Conservation (phyloP, 2,113 vertebrate species). For the Charina bottae region DNA sequence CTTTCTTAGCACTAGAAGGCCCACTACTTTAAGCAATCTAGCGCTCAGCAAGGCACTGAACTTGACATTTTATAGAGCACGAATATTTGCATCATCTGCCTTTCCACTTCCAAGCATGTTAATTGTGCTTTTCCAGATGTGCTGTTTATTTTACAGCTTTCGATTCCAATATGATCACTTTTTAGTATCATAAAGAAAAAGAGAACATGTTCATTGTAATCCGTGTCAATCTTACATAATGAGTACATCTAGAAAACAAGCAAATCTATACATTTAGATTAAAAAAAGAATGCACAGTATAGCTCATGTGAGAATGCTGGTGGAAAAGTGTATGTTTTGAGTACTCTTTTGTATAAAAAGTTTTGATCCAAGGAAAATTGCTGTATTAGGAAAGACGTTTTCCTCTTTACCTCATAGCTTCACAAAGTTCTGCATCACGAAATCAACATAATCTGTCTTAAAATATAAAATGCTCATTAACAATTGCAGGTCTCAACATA, state of each 20-base stretch:
- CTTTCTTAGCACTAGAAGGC: slow-evolving; percentile 72
- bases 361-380: neutral
- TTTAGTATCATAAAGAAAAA: slow-evolving; percentile 29
- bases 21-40: slow-evolving; percentile 70
- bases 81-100: slow-evolving; percentile 59
- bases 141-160: slow-evolving; percentile 58
- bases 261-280: neutral
- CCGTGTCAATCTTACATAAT: slow-evolving; percentile 22
- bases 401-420: neutral
- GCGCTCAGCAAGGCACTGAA: slow-evolving; percentile 76
- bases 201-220: slow-evolving; percentile 44
- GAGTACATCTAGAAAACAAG: neutral
- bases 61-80: slow-evolving; percentile 76
- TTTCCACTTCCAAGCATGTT: slow-evolving; percentile 66
- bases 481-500: neutral
- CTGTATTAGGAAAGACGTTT: neutral
- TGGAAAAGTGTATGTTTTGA: neutral
- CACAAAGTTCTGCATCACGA: neutral
- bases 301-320: neutral
- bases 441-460: neutral
- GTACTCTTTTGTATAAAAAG: neutral
- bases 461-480: neutral
- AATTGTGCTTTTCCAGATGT: slow-evolving; percentile 69
- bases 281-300: neutral
- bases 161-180: slow-evolving; percentile 51